Evolutionary conservation across 2,888 invertebrate species (phyloP), one percentile per base, ranked within the genome.

Genomic region (Lithophane semibrunnea): DNA sequence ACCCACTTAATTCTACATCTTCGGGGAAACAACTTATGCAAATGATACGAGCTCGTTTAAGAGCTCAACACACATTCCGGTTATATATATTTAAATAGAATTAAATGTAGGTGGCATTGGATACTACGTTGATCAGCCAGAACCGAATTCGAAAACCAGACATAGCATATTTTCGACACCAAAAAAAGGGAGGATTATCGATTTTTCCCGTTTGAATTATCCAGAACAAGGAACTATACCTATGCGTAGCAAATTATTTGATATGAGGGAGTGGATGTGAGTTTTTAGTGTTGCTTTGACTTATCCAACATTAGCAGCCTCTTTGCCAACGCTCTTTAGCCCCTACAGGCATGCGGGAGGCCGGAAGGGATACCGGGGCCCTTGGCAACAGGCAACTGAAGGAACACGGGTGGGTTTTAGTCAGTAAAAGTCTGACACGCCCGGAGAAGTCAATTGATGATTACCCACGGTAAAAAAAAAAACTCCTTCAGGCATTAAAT

Each of bases 11-110:
- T 52, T 16, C 61, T 18, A 65, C 65, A 63, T 67, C 29, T 77
- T 83, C 54, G 72, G 54, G 77, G 77, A 77, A 81, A 68, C 18
- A 5, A 18, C 54, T 42, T 68, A 81, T 81, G 76, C 58, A 76
- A 80, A 81, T 76, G 21, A 66, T 66, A 24, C 37, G 49, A 65
- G 52, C 52, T 60, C 44, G 13, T 24, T n/a, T 66, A n/a, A 66
- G 76, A 66, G 60, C 21, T 77, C 21, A 16, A 24, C 10, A 61
- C 16, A 37, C 58, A 58, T 58, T 72, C 67, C 37, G 18, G 16
- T 29, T 52, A 44, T 58, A 56, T 56, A 66, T 61, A 24, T 42
- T 56, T 42, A 16, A n/a, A 44, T 58, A 29, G 3, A 64, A 69
- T 77, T 21, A 69, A 37, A 54, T 61, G 2, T 47, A 8, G 52